Conservation (phyloP, 2,113 vertebrate species). For the Sander vitreus region DNA sequence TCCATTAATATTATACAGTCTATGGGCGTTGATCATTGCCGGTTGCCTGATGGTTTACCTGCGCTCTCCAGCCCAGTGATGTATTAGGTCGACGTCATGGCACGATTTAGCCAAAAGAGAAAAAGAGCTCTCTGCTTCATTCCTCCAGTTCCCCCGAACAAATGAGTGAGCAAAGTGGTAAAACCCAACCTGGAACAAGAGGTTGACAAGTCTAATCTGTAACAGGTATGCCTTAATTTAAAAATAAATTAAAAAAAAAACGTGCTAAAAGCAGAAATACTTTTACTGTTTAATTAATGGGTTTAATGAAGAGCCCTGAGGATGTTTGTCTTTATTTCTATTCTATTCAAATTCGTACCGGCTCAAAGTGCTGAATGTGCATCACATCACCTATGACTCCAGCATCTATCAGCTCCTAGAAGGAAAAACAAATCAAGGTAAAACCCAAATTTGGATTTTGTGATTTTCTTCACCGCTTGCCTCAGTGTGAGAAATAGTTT, state of each 20-base stretch:
- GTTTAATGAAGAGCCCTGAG: neutral
- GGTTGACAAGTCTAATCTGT: neutral
- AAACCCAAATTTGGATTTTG: neutral
- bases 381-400: slow-evolving; percentile 86
- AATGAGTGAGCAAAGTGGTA: slow-evolving; percentile 91
- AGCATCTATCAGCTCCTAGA: slow-evolving; percentile 83
- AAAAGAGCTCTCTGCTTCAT: slow-evolving; percentile 87
- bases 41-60: slow-evolving; percentile 74
- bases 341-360: slow-evolving; percentile 74
- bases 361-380: slow-evolving; percentile 90
- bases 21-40: neutral
- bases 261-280: neutral
- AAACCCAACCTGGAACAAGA: slow-evolving; percentile 84
- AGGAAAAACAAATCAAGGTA: neutral
- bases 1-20: too few species aligned
- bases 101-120: slow-evolving; percentile 88
- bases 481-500: neutral
- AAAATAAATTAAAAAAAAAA: neutral
- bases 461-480: neutral
- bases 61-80: slow-evolving; percentile 86
- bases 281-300: neutral
- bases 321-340: neutral
- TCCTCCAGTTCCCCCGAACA: slow-evolving; percentile 90
- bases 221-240: neutral
- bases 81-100: slow-evolving; percentile 88